phyloP scores from a whole-genome alignment of 37 sponge, comb jelly and placozoan genomes.

The Tethya wilhelma region DNA sequence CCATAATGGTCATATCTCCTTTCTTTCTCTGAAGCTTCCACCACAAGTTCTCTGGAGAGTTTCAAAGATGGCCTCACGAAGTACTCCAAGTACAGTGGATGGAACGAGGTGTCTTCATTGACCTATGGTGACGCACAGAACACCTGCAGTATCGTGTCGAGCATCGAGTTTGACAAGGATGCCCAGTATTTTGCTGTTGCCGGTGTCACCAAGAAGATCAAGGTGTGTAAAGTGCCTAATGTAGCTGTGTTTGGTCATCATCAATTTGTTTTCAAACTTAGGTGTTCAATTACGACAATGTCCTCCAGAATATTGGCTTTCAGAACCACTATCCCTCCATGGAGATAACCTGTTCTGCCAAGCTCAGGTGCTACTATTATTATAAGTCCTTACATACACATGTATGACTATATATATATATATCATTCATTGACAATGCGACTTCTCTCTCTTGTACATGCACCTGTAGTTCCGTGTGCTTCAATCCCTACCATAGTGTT shows the following conservation, averaged over 20 bases:
- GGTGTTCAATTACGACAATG: conserved; percentile 55
- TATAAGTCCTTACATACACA: too few species aligned
- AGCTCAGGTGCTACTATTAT: too few species aligned
- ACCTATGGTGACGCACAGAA: conserved; percentile 42
- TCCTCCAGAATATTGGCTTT: conserved; percentile 43
- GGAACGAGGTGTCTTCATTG: conserved; percentile 45
- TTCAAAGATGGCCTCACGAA: too few species aligned
- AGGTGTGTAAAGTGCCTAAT: conserved; percentile 28
- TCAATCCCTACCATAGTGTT: conserved; percentile 60
- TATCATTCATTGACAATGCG: too few species aligned
- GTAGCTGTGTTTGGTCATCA: background rate
- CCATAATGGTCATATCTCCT: background rate
- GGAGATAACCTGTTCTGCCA: conserved; percentile 74
- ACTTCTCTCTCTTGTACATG: too few species aligned
- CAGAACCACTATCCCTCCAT: conserved; percentile 66
- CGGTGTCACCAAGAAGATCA: conserved; percentile 89
- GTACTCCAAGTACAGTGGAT: conserved; percentile 4
- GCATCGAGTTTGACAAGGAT: conserved; percentile 89
- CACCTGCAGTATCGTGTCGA: conserved; percentile 65
- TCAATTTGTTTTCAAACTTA: conserved; percentile 1
- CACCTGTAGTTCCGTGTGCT: conserved; percentile 53
- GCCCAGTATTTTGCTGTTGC: conserved; percentile 84
- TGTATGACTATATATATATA: too few species aligned
- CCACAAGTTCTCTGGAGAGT: too few species aligned
- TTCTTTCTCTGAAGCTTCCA: too few species aligned